These are phyloP conservation scores for Etheostoma perlongum DNA, from an alignment of 2,797 vertebrate genomes.

Conservation along the genomic window DNA sequence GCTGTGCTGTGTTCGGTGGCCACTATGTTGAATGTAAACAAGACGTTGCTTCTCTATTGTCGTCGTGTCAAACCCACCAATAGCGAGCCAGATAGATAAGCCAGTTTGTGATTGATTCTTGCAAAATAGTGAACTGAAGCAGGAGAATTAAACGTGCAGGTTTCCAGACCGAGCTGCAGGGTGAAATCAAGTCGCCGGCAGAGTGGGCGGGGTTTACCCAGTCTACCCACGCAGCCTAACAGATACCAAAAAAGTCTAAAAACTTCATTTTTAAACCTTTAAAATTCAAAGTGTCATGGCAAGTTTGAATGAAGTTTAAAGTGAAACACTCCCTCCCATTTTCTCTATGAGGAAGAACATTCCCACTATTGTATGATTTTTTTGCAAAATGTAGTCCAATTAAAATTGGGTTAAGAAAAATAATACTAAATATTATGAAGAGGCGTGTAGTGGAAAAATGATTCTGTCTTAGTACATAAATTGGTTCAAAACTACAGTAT, in stretches of 20 bases:
- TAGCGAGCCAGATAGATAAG: too few relatives aligned
- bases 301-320: conserved; percentile 14
- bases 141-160: too few relatives aligned
- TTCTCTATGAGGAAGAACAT: neutral
- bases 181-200: too few relatives aligned
- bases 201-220: too few relatives aligned
- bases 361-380: conserved; percentile 1
- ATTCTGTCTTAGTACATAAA: conserved; percentile 28
- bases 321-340: conserved; percentile 8
- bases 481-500: conserved; percentile 38
- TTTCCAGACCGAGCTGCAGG: too few relatives aligned
- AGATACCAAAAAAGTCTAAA: conserved; percentile 26
- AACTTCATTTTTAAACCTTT: conserved; percentile 5
- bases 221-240: neutral
- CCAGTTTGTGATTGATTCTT: too few relatives aligned
- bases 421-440: too few relatives aligned
- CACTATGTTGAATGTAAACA: too few relatives aligned
- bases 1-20: too few relatives aligned
- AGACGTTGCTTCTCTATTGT: too few relatives aligned
- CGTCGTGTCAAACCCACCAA: too few relatives aligned
- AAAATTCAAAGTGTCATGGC: conserved; percentile 21
- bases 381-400: neutral
- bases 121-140: too few relatives aligned
- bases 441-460: conserved; percentile 27
- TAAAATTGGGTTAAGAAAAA: neutral